Conservation (phyloP, 2,113 vertebrate genomes). For the Lasiurus borealis region DNA sequence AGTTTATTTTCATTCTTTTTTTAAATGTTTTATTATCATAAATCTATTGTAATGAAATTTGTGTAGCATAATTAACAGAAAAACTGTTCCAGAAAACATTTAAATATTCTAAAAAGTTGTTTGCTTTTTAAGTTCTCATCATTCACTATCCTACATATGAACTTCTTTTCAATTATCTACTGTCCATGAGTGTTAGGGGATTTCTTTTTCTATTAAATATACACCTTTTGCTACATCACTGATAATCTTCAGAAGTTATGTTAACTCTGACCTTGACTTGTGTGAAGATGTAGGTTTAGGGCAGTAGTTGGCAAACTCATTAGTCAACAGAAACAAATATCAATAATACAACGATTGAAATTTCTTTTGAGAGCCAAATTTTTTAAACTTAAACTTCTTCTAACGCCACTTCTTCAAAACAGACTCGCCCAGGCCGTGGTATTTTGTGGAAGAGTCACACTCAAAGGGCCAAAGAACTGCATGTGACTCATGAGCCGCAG, state of each 20-base stretch:
- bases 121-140: constrained; percentile 18
- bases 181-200: background rate
- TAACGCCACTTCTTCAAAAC: no score
- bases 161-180: background rate
- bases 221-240: background rate
- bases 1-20: background rate
- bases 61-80: background rate
- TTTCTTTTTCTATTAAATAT: constrained; percentile 18
- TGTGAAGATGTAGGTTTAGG: constrained; percentile 34
- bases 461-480: no score
- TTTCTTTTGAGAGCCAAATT: no score
- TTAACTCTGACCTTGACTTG: constrained; percentile 69
- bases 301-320: background rate
- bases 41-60: background rate
- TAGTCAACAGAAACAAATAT: no score
- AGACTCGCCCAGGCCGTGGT: no score
- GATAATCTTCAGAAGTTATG: constrained; percentile 69
- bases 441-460: no score
- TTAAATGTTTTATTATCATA: background rate
- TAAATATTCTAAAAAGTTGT: constrained; percentile 14
- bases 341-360: no score
- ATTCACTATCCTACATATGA: background rate
- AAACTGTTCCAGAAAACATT: background rate
- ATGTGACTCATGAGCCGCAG: no score
- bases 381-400: no score